Conservation (phyloP, 2,113 vertebrate genomes). For the Eurypyga helias region DNA sequence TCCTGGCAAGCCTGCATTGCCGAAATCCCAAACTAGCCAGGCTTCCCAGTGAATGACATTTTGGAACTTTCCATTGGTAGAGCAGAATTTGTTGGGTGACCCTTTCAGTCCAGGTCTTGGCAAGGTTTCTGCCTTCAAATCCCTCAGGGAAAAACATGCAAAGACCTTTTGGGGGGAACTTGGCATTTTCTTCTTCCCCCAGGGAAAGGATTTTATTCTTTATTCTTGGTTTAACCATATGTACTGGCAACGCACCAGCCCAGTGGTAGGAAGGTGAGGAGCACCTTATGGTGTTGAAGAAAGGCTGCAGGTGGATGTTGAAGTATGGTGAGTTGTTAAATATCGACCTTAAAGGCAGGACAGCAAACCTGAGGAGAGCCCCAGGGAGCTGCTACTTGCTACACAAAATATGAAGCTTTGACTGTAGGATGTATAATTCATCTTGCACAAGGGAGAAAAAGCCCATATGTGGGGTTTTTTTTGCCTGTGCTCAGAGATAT, state of each 20-base stretch:
- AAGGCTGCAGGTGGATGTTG: not conserved
- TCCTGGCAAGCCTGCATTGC: not conserved
- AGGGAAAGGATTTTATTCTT: not conserved
- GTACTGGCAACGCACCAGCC: accelerated
- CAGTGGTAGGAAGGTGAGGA: not conserved
- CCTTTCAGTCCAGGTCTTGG: not conserved
- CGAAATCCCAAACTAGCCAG: not conserved
- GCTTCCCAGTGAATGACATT: not conserved
- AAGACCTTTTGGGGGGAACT: not conserved
- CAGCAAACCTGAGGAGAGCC: not conserved
- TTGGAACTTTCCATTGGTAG: slow-evolving; percentile 29
- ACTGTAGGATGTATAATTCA: not conserved
- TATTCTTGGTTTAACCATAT: not conserved
- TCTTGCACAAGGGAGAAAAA: not conserved
- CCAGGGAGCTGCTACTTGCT: not conserved
- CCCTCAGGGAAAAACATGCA: not conserved
- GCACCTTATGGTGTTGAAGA: not conserved
- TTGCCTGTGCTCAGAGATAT: not conserved
- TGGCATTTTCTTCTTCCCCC: not conserved
- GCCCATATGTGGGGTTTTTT: accelerated
- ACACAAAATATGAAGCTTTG: not conserved
- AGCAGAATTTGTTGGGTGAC: not conserved
- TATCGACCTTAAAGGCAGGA: not conserved
- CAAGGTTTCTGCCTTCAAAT: slow-evolving; percentile 4
- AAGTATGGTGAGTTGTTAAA: not conserved